Conservation (phyloP, 2,113 vertebrate species). For the Leptobrachium ailaonicum region DNA sequence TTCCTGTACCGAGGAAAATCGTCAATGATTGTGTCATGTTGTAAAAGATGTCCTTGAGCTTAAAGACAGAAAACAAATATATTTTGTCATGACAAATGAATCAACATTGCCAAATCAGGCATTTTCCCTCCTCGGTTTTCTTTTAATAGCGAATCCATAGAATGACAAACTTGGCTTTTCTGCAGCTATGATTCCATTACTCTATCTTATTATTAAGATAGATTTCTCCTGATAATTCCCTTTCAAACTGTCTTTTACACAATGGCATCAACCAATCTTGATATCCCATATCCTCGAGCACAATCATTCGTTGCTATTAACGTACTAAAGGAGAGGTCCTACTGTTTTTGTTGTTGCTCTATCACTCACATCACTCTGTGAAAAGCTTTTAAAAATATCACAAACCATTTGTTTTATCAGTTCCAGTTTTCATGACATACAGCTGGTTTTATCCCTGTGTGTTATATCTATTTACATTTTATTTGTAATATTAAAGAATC, state of each 20-base stretch:
- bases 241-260: conserved; percentile 5
- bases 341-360: background rate
- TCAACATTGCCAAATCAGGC: conserved; percentile 11
- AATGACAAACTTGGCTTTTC: conserved; percentile 35
- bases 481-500: too few species aligned
- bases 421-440: too few species aligned
- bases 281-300: background rate
- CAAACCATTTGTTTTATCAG: background rate
- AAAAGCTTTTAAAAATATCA: background rate
- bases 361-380: background rate
- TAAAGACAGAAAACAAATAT: conserved; percentile 32
- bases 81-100: conserved; percentile 26
- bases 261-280: background rate
- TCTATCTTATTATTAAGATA: conserved; percentile 23
- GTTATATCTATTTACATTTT: too few species aligned
- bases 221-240: conserved; percentile 17
- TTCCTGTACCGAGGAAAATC: conserved; percentile 24
- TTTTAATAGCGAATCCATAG: conserved; percentile 22
- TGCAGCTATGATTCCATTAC: conserved; percentile 18
- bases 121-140: conserved; percentile 18
- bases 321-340: background rate
- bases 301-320: background rate
- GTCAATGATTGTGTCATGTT: conserved; percentile 33
- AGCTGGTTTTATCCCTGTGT: too few species aligned
- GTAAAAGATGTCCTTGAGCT: conserved; percentile 23